Evolutionary conservation across 2,113 vertebrate species (phyloP).

Genomic region (Gadus chalcogrammus): DNA sequence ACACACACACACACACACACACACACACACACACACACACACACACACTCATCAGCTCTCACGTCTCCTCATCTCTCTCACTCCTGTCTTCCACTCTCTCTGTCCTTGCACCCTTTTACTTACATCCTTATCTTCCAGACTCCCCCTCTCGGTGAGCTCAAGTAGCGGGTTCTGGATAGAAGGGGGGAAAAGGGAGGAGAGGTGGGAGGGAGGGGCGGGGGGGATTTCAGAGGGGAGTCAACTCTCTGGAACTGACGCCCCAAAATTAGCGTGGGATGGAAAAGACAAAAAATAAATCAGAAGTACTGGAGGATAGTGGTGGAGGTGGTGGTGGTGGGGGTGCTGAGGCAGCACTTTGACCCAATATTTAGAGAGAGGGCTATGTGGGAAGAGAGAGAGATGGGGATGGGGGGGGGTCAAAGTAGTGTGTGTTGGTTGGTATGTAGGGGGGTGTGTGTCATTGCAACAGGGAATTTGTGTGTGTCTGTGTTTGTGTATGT

Average conservation of each 20-base stretch:
- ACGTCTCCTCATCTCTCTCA: not conserved
- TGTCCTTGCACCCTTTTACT: not conserved
- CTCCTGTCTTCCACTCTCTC: not conserved
- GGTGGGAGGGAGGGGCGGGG: slow-evolving; percentile 27
- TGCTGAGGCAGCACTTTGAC: too few relatives aligned
- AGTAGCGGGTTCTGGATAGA: slow-evolving; percentile 19
- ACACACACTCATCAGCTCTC: slow-evolving; percentile 27
- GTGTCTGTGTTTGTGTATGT: slow-evolving; percentile 40
- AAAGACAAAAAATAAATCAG: not conserved
- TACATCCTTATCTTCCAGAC: not conserved
- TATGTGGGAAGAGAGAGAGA: not conserved
- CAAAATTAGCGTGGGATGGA: not conserved
- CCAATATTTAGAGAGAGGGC: not conserved
- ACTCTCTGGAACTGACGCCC: not conserved
- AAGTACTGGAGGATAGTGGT: not conserved
- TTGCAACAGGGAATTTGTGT: slow-evolving; percentile 12
- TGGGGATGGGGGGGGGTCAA: slow-evolving; percentile 22
- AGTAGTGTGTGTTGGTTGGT: slow-evolving; percentile 21
- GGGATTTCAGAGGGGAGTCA: slow-evolving; percentile 32
- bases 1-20: too few relatives aligned
- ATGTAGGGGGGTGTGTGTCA: too few relatives aligned
- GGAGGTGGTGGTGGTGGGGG: not conserved
- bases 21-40: too few relatives aligned
- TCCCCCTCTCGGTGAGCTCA: not conserved
- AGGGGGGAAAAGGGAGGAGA: slow-evolving; percentile 21